Evolutionary conservation across 2,113 vertebrate genomes (phyloP), one percentile per base, ranked within the genome.

Genomic region (Callionymus lyra): DNA sequence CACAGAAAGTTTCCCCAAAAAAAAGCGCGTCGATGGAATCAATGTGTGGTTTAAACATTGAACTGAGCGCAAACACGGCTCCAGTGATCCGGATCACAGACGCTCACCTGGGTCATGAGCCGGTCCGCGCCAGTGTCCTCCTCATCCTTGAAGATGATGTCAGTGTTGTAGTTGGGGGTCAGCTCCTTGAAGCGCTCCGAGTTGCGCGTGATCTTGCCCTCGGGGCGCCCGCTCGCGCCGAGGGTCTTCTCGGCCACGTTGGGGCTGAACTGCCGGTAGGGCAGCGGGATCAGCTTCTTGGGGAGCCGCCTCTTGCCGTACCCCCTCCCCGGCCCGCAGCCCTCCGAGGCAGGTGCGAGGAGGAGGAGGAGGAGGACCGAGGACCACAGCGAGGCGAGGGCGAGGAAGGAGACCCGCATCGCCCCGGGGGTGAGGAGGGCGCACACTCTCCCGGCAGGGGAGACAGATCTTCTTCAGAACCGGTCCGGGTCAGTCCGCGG

Each of bases 131-230:
- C 93, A 4, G 94, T 95, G 82, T 96, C 94, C 88, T 98, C 94
- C 72, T 98, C 93, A 87, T 98, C 93, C 75, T 98, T 98, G 84
- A 98, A 98, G 82, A 97, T 94, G 65, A 98, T 98, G 77, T 97
- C 94, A 45, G 94, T 91, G 62, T 98, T 98, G 80, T 97, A 97
- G 79, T 98, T 98, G 49, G 92, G 91, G 35, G 88, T 93, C 60
- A 97, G 90, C 60, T 97, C 94, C 76, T 92, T 94, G 73, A 97
- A 98, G 62, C 93, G 89, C 70, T 94, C 92, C 4, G 93, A 93
- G 77, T 77, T 89, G 70, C 91, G 85, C 43, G 89, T 90, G 41
- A 96, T 92, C 79, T 98, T 98, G 63, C 91, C 92, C 76, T 98
- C 94, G 61, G 91, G 90, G 64, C 91, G 82, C 38, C 94, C 94